Base-by-base conservation (phyloP, 2,888 invertebrate species). In the Colostygia pectinataria region DNA sequence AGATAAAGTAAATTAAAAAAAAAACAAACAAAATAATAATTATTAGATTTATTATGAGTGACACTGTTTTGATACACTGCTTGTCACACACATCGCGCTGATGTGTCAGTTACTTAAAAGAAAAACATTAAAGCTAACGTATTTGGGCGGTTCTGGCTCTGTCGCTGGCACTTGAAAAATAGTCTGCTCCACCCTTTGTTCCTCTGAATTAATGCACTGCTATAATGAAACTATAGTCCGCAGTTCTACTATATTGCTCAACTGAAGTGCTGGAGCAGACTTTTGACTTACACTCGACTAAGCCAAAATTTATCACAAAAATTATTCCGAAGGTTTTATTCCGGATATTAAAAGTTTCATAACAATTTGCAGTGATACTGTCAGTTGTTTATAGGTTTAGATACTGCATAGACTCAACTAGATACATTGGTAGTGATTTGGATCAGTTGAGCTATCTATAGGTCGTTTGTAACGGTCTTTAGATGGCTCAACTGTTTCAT, bases 121-220 rank as follows among this genome's bases (percentile, higher is more conserved):
- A 53, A 57, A 56, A 56, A 41, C 53, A 40, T 32, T 50, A 50
- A 55, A 56, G 41, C 40, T 44, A 49, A 54, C 40, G 41, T 56
- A 53, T 59, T 57, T 52, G 58, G 58, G 59, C 47, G 55, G 50
- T 32, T 38, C 57, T 39, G 57, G 40, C 42, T 32, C 58, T 65
- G 63, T 42, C 39, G 7, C 33, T 63, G 61, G 53, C 66, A 59
- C 53, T 58, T 66, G 66, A 66, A 63, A 65, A 63, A 66, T 65
- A 45, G 61, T 47, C 57, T 52, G 43, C 33, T 38, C 33, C 34
- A 40, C 50, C 57, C 58, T 58, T 60, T 63, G 59, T 61, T 55
- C 55, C 25, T 15, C 48, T 54, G 53, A 62, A 63, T 63, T 61
- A 62, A 54, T 53, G 58, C 57, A 54, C 54, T 36, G 37, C 47